These are phyloP conservation scores for Amphiprion ocellaris DNA, from an alignment of 2,113 vertebrate genomes.

Conservation along the genomic window DNA sequence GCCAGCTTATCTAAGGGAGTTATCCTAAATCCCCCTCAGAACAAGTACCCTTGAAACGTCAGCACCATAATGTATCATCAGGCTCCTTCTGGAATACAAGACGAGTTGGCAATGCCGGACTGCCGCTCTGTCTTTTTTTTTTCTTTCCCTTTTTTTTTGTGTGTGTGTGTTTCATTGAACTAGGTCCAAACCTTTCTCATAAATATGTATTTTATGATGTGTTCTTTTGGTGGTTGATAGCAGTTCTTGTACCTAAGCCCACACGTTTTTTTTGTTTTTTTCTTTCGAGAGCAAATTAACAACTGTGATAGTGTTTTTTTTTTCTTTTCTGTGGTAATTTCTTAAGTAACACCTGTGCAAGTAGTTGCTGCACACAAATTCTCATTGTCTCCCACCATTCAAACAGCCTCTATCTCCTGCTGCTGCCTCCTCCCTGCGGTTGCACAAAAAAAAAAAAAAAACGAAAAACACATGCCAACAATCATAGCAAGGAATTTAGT, in stretches of 20 bases:
- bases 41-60: slow-evolving; percentile 78
- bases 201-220: slow-evolving; percentile 73
- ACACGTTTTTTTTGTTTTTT: slow-evolving; percentile 5
- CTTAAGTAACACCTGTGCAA: slow-evolving; percentile 56
- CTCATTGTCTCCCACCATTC: slow-evolving; percentile 15
- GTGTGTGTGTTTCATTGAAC: slow-evolving; percentile 47
- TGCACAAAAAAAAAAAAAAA: slow-evolving; percentile 2
- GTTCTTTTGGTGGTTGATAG: slow-evolving; percentile 44
- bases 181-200: slow-evolving; percentile 66
- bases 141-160: neutral
- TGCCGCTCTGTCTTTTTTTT: slow-evolving; percentile 30
- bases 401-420: slow-evolving; percentile 8
- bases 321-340: slow-evolving; percentile 58
- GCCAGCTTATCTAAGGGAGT: slow-evolving; percentile 74
- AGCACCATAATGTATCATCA: slow-evolving; percentile 74
- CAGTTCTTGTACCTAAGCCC: slow-evolving; percentile 49
- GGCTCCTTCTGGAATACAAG: slow-evolving; percentile 79
- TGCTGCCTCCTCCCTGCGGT: neutral
- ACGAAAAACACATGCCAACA: neutral
- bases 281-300: slow-evolving; percentile 60
- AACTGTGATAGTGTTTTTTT: slow-evolving; percentile 54
- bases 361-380: slow-evolving; percentile 13
- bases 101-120: slow-evolving; percentile 67
- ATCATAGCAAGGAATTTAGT: neutral
- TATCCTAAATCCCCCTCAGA: slow-evolving; percentile 73